Evolutionary conservation across 2,113 vertebrate species (phyloP), one percentile per base, ranked within the genome.

Genomic region (Empidonax alnorum): DNA sequence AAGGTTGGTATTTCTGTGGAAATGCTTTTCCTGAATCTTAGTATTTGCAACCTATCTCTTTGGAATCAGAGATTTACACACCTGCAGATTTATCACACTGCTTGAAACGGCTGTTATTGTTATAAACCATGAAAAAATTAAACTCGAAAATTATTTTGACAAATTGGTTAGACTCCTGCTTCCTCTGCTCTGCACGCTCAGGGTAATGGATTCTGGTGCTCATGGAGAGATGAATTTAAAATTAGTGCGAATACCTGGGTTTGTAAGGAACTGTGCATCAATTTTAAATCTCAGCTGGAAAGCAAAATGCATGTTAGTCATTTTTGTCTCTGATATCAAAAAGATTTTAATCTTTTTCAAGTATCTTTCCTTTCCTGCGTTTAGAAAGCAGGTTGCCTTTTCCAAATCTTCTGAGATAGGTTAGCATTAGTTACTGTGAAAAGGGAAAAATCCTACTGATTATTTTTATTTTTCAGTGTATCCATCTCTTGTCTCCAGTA

Each of bases 271-370:
- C 63, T 33, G 17, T 55, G 83, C 52, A 80, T 90, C 79, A 80
- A 84, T 90, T 95, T 88, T 71, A 78, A 81, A 74, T 89, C 85
- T 65, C 82, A 59, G 42, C 79, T 94, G 68, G 88, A 92, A 92
- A 72, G 25, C 6, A 69, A 69, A 84, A 81, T 72, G 37, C 47
- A 17, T 52, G 47, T 95, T 67, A 65, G 52, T 84, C 0, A 63
- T 92, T 90, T 96, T 66, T 81, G 31, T 84, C 27, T 93, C 35
- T 44, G 14, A 30, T 68, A 68, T 71, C 1, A 95, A 81, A 67
- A 92, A 86, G 2, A 12, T 65, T 33, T 84, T 65, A 75, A 72
- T 85, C 35, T 20, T 41, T 94, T 90, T 83, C 39, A 85, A 49
- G 50, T 76, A 62, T 73, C 9, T 94, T 76, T 59, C 42, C 16